Percentiles rank a stretch among this genome's conserved stretches.
Conservation (phyloP, 2,888 invertebrate species). For the Choristoneura rosaceana region DNA sequence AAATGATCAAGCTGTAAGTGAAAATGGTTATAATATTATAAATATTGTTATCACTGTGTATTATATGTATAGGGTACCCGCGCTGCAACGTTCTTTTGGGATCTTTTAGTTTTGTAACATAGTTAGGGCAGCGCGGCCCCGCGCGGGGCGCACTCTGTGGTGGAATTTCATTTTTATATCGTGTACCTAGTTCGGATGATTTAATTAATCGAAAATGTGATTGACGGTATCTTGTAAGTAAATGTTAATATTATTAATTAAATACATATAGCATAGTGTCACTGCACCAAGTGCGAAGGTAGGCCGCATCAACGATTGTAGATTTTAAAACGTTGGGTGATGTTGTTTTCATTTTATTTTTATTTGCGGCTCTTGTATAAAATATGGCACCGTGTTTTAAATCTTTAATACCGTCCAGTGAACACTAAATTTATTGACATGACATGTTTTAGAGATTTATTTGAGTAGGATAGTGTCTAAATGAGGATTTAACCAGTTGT, state of each 20-base stretch:
- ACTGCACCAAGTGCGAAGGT: slow-evolving; percentile 80
- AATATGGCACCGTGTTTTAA: slow-evolving; percentile 67
- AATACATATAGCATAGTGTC: slow-evolving; percentile 62
- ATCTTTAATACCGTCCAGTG: slow-evolving; percentile 82
- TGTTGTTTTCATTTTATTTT: slow-evolving; percentile 54
- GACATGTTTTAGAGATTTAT: slow-evolving; percentile 48
- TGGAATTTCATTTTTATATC: slow-evolving; percentile 11
- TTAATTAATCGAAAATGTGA: slow-evolving; percentile 69
- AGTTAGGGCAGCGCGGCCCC: slow-evolving; percentile 18
- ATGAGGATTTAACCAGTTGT: slow-evolving; percentile 46
- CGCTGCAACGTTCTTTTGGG: slow-evolving; percentile 56
- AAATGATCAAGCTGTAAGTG: slow-evolving; percentile 75
- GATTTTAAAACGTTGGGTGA: slow-evolving; percentile 58
- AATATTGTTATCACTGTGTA: slow-evolving; percentile 60
- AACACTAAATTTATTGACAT: slow-evolving; percentile 61
- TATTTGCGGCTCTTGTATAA: slow-evolving; percentile 62
- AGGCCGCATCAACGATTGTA: slow-evolving; percentile 75
- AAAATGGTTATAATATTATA: slow-evolving; percentile 67
- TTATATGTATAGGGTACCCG: slow-evolving; percentile 47
- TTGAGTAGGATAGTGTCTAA: slow-evolving; percentile 38
- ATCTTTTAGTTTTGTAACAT: slow-evolving; percentile 64
- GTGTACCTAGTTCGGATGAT: slow-evolving; percentile 43
- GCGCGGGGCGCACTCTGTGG: not conserved
- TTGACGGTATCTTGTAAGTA: slow-evolving; percentile 70
- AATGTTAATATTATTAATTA: slow-evolving; percentile 63